phyloP scores from a whole-genome alignment of 2,888 invertebrate species.

The Xanthorhoe spadicearia region DNA sequence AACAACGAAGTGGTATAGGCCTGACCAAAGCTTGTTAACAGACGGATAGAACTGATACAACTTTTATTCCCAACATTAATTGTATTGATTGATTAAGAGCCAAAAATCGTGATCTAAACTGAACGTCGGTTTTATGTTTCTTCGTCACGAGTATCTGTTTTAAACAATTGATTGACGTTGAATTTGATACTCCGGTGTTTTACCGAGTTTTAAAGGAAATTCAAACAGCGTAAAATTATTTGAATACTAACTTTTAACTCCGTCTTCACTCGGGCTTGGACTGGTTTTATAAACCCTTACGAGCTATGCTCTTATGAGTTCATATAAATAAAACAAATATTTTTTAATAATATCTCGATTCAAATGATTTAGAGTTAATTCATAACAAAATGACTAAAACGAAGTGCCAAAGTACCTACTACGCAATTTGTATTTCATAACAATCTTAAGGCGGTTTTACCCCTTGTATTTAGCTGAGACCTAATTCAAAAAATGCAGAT shows the following conservation, averaged over 20 bases:
- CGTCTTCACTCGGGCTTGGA: neutral
- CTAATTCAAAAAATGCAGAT: too few relatives aligned
- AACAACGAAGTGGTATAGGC: too few relatives aligned
- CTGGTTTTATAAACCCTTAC: too few relatives aligned
- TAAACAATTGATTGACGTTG: slow-evolving; percentile 28
- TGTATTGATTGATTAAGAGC: slow-evolving; percentile 20
- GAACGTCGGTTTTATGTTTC: slow-evolving; percentile 37
- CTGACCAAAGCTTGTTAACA: neutral
- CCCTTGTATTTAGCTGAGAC: too few relatives aligned
- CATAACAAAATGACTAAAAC: too few relatives aligned
- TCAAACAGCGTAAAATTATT: neutral
- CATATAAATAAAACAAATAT: too few relatives aligned
- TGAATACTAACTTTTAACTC: neutral
- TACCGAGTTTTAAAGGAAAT: neutral
- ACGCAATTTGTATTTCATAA: too few relatives aligned
- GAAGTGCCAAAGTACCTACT: too few relatives aligned
- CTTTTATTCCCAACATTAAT: slow-evolving; percentile 22
- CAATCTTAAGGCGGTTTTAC: too few relatives aligned
- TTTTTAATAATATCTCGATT: too few relatives aligned
- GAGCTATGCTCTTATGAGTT: too few relatives aligned
- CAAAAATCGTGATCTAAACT: slow-evolving; percentile 20
- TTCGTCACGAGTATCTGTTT: slow-evolving; percentile 27
- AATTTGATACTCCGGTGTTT: slow-evolving; percentile 30
- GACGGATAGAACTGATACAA: slow-evolving; percentile 2
- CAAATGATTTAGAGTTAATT: too few relatives aligned